Percentiles rank a stretch among this genome's conserved stretches.
phyloP scores from a whole-genome alignment of 2,888 invertebrate genomes.

The Halictus ligatus region DNA sequence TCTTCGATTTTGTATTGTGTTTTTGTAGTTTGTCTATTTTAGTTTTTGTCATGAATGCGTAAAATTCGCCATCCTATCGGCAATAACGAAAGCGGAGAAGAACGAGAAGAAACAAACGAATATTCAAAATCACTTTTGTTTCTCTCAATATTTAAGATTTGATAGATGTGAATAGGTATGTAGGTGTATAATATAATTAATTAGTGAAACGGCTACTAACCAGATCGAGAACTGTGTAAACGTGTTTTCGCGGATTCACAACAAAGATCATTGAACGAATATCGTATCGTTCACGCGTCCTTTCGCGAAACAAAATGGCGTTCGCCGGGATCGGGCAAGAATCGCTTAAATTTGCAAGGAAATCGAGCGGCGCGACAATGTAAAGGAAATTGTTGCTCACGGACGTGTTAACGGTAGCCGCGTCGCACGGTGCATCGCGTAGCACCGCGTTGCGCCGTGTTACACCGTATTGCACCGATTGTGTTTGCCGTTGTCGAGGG shows the following conservation, averaged over 20 bases:
- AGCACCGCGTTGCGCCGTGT: neutral
- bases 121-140: neutral
- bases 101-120: too few species aligned
- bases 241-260: too few species aligned
- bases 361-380: neutral
- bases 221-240: too few species aligned
- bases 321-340: neutral
- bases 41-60: too few species aligned
- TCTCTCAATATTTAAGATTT: neutral
- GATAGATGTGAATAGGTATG: too few species aligned
- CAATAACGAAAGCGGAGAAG: neutral
- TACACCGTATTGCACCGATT: neutral
- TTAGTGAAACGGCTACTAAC: too few species aligned
- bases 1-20: neutral
- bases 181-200: too few species aligned
- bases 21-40: neutral
- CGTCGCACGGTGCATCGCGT: neutral
- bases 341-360: slow-evolving; percentile 9
- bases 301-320: neutral
- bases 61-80: too few species aligned
- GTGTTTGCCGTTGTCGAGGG: neutral
- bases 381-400: slow-evolving; percentile 4
- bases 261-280: too few species aligned
- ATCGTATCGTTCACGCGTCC: neutral
- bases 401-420: neutral